These are phyloP conservation scores for Ricordea florida DNA, from an alignment of 92 coral and sea anemone species.

Conservation along the genomic window DNA sequence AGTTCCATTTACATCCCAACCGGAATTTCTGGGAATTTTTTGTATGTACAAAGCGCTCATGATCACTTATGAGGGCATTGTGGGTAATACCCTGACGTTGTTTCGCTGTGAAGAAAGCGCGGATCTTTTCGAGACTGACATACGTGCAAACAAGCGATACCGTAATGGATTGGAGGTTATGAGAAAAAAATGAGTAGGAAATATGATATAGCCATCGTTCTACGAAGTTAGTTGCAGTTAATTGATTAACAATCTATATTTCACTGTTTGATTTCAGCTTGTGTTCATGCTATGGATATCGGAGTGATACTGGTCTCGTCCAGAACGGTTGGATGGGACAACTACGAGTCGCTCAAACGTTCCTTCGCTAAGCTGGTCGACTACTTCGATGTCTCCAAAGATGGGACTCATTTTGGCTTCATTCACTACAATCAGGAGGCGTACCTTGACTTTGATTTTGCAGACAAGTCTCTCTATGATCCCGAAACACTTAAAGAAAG, in stretches of 20 bases:
- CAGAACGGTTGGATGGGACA: conserved; percentile 59
- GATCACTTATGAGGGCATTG: too few species aligned
- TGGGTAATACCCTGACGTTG: too few species aligned
- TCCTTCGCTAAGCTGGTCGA: conserved; percentile 69
- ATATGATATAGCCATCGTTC: too few species aligned
- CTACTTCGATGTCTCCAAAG: conserved; percentile 79
- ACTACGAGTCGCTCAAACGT: conserved; percentile 74
- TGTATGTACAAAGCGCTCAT: too few species aligned
- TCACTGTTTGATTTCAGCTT: conserved; percentile 44
- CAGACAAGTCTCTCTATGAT: conserved; percentile 60
- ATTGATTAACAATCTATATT: neutral
- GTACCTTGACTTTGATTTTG: conserved; percentile 70
- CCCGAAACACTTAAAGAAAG: conserved; percentile 64
- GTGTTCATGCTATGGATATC: conserved; percentile 81
- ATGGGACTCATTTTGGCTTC: conserved; percentile 83
- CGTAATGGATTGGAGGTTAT: too few species aligned
- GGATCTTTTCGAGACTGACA: too few species aligned
- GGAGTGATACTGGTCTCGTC: conserved; percentile 78
- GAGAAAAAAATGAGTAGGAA: too few species aligned
- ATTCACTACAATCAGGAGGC: conserved; percentile 83
- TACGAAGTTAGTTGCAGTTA: too few species aligned
- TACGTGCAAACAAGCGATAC: too few species aligned
- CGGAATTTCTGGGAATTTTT: too few species aligned
- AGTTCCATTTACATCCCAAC: too few species aligned
- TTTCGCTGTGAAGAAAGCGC: too few species aligned